Evolutionary conservation across 1,140 invertebrate genomes (phyloP), one percentile per base, ranked within the genome.

Genomic region (Zaprionus ghesquierei): DNA sequence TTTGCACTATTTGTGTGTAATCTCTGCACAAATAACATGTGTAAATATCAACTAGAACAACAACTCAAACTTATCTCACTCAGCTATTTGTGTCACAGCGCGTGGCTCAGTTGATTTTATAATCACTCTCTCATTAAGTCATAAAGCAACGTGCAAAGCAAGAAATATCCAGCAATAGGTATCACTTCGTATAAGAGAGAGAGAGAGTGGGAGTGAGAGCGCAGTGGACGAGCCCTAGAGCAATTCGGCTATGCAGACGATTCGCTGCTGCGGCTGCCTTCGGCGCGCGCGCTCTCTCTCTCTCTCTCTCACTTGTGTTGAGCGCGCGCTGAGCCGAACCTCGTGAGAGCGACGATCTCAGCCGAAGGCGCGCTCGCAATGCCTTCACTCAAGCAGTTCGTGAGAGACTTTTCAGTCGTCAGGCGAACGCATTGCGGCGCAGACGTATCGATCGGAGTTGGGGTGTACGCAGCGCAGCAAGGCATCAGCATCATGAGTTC

Each of bases 401-500:
- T 20, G 41, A 6, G 12, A 1, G 12, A 22, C 38, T 5, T 29
- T 59, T 72, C 69, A 87, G 81, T 87, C 50, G 70, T 44, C 27
- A 12, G 56, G 23, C 62, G 51, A 63, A 46, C 65, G 75, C 54
- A 27, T 18, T 61, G 29, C 22, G 58, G 12, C 23, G 31, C 18
- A 54, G 61, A 65, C 75, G 44, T 65, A 8, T 63, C 20, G 10
- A 13, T 29, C 27, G 49, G 54, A 12, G 15, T 15, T 10, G 8
- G 35, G 3, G 29, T 8, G 13, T 33, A 38, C 23, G 23, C 23
- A 31, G 13, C 27, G n/a, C 9, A 44, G 15, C 38, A 9, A 35
- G 5, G 20, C 23, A 53, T 13, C 5, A 35, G 18, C 51, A 59
- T 23, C 33, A 85, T 85, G 77, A 86, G 69, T 58, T 46, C 49